phyloP scores from a whole-genome alignment of 2,888 invertebrate genomes.

The Phyto melanocephala region DNA sequence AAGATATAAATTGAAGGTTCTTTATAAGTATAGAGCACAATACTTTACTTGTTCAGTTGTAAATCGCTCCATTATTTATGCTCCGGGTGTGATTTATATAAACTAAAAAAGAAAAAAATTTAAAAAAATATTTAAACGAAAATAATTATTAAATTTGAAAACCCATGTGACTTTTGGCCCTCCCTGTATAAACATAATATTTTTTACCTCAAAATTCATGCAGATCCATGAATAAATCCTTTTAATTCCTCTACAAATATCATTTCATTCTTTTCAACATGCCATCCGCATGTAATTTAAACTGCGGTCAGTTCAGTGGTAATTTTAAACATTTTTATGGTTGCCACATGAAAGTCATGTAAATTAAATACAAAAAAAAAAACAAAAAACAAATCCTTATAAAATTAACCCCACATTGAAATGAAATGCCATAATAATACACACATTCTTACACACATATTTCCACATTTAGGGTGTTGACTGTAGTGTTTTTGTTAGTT shows the following conservation, averaged over 20 bases:
- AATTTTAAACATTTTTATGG: constrained; percentile 58
- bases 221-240: background rate
- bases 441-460: background rate
- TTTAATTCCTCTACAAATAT: background rate
- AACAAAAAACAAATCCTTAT: background rate
- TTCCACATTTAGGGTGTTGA: constrained; percentile 41
- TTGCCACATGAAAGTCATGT: constrained; percentile 39
- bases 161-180: too few species aligned
- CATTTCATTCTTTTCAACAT: constrained; percentile 19
- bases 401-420: background rate
- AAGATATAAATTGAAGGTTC: too few species aligned
- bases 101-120: too few species aligned
- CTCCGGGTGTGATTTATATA: too few species aligned
- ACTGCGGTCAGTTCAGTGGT: constrained; percentile 58
- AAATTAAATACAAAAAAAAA: background rate
- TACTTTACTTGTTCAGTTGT: too few species aligned
- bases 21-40: too few species aligned
- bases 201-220: too few species aligned
- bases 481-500: constrained; percentile 18
- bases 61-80: too few species aligned
- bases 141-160: too few species aligned
- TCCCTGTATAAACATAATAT: too few species aligned
- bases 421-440: background rate
- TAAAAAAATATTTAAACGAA: too few species aligned
- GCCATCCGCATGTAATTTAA: constrained; percentile 27